Evolutionary conservation across 92 coral and sea anemone species (phyloP), one percentile per base, ranked within the genome.

Genomic region (Epizoanthus illoricatus): DNA sequence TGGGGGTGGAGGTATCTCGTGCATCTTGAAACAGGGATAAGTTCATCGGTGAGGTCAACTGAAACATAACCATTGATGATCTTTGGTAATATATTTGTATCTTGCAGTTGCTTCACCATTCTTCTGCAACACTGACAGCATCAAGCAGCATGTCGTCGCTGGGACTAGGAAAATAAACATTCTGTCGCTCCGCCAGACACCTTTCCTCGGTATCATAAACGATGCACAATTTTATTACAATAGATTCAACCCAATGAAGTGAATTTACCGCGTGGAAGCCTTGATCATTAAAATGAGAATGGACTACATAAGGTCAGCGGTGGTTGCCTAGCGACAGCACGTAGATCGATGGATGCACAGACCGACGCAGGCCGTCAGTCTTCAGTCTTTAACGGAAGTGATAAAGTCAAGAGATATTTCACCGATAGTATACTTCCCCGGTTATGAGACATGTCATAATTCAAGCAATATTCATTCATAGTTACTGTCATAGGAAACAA

Each of bases 281-380:
- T 33, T 71, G 16, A 45, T 42, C 47, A 5, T 43, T 45, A 45
- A 19, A 55, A 19, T 11, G 15, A n/a, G 17, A 69, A 69, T 42
- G 21, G 54, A 69, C 41, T 69, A 47, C 52, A 71, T 11, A 7
- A 4, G 8, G 21, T 63, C 60, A 78, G 54, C 59, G 39, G 71
- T 78, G 82, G 82, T 78, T 78, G 82, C 69, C 56, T 12, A 59
- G 81, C 61, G 28, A 63, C 71, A 43, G 60, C 23, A 20, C 16
- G 1, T 23, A 13, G 67, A 68, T 43, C 71, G 23, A 13, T 66
- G 45, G 42, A 43, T 52, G 15, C 56, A 36, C 42, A 39, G 82
- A 62, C 82, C 71, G 82, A 70, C 58, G 82, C 82, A 39, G 82
- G 82, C 56, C 82, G 71, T 23, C 82, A 63, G 82, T 78, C 81